phyloP scores from a whole-genome alignment of 2,888 invertebrate species.

The Tiliacea aurago region DNA sequence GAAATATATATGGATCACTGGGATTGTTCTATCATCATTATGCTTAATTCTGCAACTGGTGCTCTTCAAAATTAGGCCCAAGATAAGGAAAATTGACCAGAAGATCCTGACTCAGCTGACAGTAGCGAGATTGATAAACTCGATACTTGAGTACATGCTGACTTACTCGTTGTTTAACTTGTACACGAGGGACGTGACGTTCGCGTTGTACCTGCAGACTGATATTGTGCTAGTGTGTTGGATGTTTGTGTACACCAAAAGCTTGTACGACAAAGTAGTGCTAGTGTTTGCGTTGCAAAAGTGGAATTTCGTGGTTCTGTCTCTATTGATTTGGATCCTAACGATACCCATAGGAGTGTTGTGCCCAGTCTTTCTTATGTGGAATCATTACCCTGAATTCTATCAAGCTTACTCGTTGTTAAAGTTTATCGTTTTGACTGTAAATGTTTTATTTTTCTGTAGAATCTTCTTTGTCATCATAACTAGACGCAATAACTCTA shows the following conservation, averaged over 20 bases:
- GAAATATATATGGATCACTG: slow-evolving; percentile 70
- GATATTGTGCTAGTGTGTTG: slow-evolving; percentile 77
- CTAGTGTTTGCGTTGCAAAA: slow-evolving; percentile 73
- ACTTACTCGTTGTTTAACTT: slow-evolving; percentile 20
- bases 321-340: slow-evolving; percentile 70
- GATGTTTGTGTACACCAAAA: slow-evolving; percentile 83
- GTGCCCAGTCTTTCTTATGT: slow-evolving; percentile 52
- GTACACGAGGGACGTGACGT: slow-evolving; percentile 57
- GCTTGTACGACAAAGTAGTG: slow-evolving; percentile 81
- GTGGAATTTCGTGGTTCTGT: slow-evolving; percentile 65
- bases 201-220: slow-evolving; percentile 72
- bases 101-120: slow-evolving; percentile 78
- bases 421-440: slow-evolving; percentile 74
- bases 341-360: slow-evolving; percentile 73
- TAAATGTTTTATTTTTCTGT: slow-evolving; percentile 76
- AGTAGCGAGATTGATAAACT: slow-evolving; percentile 74
- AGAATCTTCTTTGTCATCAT: slow-evolving; percentile 76
- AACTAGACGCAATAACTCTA: slow-evolving; percentile 20
- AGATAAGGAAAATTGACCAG: slow-evolving; percentile 78
- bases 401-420: slow-evolving; percentile 70
- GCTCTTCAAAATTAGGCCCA: slow-evolving; percentile 69
- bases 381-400: slow-evolving; percentile 38
- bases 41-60: slow-evolving; percentile 72
- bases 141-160: slow-evolving; percentile 71
- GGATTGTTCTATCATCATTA: slow-evolving; percentile 71